Conservation (phyloP, 2,888 invertebrate species). For the Agonopterix alstromeriana region DNA sequence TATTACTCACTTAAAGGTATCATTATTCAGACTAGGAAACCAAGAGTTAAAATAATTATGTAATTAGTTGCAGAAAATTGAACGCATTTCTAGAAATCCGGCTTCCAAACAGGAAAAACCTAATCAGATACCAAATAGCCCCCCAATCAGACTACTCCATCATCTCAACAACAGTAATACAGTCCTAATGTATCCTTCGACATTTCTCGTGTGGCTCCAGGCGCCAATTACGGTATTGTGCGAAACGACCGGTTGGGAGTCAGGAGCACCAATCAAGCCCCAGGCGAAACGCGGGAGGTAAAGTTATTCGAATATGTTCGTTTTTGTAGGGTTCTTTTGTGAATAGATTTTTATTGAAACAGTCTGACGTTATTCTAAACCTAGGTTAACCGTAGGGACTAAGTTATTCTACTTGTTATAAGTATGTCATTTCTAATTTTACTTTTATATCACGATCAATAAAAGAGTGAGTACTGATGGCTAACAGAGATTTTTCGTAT, state of each 20-base stretch:
- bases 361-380: not conserved
- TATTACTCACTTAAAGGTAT: too few species aligned
- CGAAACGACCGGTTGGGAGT: conserved; percentile 25
- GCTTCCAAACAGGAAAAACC: not conserved
- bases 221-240: conserved; percentile 37
- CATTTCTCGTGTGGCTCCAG: conserved; percentile 14
- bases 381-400: too few species aligned
- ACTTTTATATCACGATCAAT: too few species aligned
- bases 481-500: too few species aligned
- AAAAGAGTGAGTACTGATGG: too few species aligned
- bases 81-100: not conserved
- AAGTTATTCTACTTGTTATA: too few species aligned
- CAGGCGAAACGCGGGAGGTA: conserved; percentile 14
- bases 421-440: too few species aligned
- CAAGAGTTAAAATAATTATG: too few species aligned
- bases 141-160: conserved; percentile 5
- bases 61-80: too few species aligned
- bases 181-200: conserved; percentile 9
- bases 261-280: conserved; percentile 18
- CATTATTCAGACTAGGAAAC: too few species aligned
- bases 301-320: not conserved
- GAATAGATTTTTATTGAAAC: not conserved
- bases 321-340: conserved; percentile 3
- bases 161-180: conserved; percentile 6
- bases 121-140: not conserved